Evolutionary conservation across 2,888 invertebrate genomes (phyloP).

Genomic region (Eustalomyia histrio): DNA sequence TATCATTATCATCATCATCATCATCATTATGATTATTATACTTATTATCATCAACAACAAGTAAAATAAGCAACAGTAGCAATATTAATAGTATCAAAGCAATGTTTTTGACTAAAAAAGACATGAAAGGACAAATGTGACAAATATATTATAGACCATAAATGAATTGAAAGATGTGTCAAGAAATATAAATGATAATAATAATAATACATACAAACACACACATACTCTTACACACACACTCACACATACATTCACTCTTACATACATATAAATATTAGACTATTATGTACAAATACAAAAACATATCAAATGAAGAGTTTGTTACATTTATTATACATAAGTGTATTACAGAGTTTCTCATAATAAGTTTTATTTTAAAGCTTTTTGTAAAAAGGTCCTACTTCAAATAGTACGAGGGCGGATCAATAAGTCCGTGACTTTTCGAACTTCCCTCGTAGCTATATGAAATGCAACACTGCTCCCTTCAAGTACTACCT

Average conservation of each 20-base stretch:
- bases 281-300: background rate
- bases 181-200: slow-evolving; percentile 8
- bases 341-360: background rate
- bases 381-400: too few species aligned
- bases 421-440: too few species aligned
- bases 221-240: background rate
- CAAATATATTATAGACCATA: slow-evolving; percentile 2
- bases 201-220: background rate
- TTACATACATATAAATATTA: background rate
- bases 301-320: background rate
- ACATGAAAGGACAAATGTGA: background rate
- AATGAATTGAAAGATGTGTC: slow-evolving; percentile 21
- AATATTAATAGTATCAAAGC: slow-evolving; percentile 3
- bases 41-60: slow-evolving; percentile 23
- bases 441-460: too few species aligned
- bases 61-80: slow-evolving; percentile 39
- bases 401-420: too few species aligned
- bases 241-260: background rate
- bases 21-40: background rate
- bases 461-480: too few species aligned
- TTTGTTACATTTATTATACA: background rate
- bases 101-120: background rate
- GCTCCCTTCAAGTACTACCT: too few species aligned
- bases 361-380: too few species aligned
- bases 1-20: too few species aligned